Conservation (phyloP, 2,113 vertebrate genomes). For the Hydrochoerus hydrochaeris region DNA sequence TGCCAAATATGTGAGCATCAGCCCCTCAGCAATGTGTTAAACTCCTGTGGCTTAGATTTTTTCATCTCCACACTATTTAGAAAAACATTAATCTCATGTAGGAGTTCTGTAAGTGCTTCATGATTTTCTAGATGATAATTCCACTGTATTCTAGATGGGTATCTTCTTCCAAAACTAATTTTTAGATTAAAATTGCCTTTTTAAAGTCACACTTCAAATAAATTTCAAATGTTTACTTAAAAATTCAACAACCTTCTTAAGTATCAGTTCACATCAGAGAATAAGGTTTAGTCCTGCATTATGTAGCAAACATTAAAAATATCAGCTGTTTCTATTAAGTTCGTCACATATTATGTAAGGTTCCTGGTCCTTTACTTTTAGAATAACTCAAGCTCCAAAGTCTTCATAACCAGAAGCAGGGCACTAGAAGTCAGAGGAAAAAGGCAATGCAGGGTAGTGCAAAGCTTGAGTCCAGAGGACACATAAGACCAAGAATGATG, state of each 20-base stretch:
- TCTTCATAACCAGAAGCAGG: background rate
- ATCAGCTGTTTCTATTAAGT: background rate
- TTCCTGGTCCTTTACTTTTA: background rate
- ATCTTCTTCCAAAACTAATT: background rate
- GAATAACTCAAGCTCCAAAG: background rate
- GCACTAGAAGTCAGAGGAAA: background rate
- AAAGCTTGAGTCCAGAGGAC: background rate
- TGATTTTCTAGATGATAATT: background rate
- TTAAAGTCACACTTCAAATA: background rate
- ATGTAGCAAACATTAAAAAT: background rate
- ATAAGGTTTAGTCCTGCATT: background rate
- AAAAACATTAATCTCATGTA: background rate
- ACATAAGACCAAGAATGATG: background rate
- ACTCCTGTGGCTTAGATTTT: background rate
- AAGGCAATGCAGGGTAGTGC: background rate
- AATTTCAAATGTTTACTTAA: background rate
- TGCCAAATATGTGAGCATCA: background rate
- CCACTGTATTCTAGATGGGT: background rate
- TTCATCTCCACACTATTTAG: background rate
- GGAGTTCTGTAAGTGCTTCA: background rate
- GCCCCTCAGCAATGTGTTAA: background rate
- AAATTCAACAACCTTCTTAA: background rate
- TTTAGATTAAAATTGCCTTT: constrained; percentile 49
- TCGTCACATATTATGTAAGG: background rate
- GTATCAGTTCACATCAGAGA: background rate